Base-by-base conservation (phyloP, 1,140 invertebrate genomes). In the Drosophila ananassae region DNA sequence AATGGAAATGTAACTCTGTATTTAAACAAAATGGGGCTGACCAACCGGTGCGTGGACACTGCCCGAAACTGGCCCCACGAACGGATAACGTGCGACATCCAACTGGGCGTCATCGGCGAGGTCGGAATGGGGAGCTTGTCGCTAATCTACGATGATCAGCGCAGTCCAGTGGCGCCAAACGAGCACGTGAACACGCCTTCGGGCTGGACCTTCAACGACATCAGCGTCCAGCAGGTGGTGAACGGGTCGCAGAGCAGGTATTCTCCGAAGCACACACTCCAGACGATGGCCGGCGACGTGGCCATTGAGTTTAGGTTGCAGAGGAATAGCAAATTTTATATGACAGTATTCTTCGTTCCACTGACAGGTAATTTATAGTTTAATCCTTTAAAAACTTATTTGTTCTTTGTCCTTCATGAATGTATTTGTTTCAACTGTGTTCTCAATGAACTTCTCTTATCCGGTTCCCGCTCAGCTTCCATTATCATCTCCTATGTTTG, bases 31-130 rank as follows among this genome's bases (percentile, higher is more conserved):
- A 58, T 76, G 2, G 75, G 81, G 58, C 28, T 90, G 24, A 53
- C 32, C n/a, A 84, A 64, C 7, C 90, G 84, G 89, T 91, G 90
- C 46, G 68, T 87, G 50, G 78, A 91, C 60, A 64, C 58, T 2
- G 73, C 75, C 8, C 67, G 68, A 8, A 90, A 91, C 61, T 91
- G 90, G 90, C 90, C 90, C 9, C 74, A 77, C 34, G 90, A 91
- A 53, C 69, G 62, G 1, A 56, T 91, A 9, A 54, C 55, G 12
- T 91, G 90, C 39, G 77, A 77, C 25, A 73, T 91, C 6, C 46
- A 83, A 7, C 17, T 91, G 41, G 84, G 90, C 25, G 25, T 90
- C 9, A 53, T 68, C n/a, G 22, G 69, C 41, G 61, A 62, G 34
- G 34, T 69, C 48, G 64, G 64, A 9, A 52, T 53, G 39, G 44